A percentile compares a stretch with the other conserved stretches of the same genome.
phyloP scores from a whole-genome alignment of 2,113 vertebrate species.

The Cathartes aura region DNA sequence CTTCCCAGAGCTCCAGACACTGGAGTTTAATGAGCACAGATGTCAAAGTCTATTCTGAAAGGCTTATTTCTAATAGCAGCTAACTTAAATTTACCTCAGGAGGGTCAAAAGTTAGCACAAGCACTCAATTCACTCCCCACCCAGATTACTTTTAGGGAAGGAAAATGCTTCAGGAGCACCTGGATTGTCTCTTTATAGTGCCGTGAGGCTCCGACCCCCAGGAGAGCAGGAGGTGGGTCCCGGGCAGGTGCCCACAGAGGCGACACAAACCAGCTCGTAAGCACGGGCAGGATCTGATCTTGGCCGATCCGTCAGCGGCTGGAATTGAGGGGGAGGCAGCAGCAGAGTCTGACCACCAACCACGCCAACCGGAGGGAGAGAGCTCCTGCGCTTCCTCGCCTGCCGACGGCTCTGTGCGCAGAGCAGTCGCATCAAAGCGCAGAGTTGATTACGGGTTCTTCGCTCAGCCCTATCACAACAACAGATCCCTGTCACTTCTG shows the following conservation, averaged over 20 bases:
- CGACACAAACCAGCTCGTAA: neutral
- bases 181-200: accelerated
- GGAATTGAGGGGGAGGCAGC: neutral
- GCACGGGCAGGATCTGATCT: neutral
- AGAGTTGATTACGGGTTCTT: neutral
- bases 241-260: neutral
- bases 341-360: neutral
- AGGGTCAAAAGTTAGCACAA: neutral
- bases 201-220: accelerated
- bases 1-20: neutral
- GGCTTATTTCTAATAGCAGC: neutral
- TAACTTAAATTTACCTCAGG: neutral
- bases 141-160: neutral
- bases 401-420: accelerated
- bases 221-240: neutral
- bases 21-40: neutral
- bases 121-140: neutral
- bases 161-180: neutral
- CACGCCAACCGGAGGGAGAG: neutral
- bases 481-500: neutral
- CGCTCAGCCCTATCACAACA: neutral
- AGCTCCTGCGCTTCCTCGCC: neutral
- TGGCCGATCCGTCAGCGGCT: accelerated
- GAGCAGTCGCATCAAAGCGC: neutral
- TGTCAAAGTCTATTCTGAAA: neutral